A percentile compares a stretch with the other conserved stretches of the same genome.
Evolutionary conservation across 2,113 vertebrate genomes (phyloP).

Genomic region (Lucifuga dentata): DNA sequence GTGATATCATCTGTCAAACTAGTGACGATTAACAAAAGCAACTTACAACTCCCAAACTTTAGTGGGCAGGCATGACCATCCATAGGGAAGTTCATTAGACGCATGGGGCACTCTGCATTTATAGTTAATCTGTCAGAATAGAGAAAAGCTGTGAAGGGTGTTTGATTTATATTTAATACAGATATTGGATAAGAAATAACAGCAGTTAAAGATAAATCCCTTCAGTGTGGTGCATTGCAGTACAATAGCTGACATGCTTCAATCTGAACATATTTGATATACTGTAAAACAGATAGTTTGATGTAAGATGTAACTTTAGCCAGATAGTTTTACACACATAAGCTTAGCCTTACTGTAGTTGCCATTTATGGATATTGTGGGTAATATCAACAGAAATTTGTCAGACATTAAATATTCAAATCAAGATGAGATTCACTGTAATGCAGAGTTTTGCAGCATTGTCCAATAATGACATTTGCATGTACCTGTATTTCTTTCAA

Average conservation of each 20-base stretch:
- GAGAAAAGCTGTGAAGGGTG: constrained; percentile 30
- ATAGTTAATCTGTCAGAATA: constrained; percentile 84
- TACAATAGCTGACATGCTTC: neutral
- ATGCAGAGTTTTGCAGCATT: too few species aligned
- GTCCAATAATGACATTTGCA: too few species aligned
- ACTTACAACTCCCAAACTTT: constrained; percentile 89
- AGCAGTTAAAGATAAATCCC: constrained; percentile 11
- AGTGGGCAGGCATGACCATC: constrained; percentile 87
- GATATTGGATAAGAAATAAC: constrained; percentile 14
- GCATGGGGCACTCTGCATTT: constrained; percentile 88
- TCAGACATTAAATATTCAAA: too few species aligned
- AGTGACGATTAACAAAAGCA: constrained; percentile 34
- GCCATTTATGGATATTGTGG: too few species aligned
- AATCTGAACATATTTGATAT: too few species aligned
- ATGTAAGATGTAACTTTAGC: neutral
- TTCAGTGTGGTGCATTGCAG: neutral
- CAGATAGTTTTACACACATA: too few species aligned
- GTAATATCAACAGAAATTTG: too few species aligned
- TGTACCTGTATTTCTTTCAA: too few species aligned
- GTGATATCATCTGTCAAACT: constrained; percentile 55
- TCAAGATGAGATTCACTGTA: too few species aligned
- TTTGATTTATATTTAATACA: constrained; percentile 52
- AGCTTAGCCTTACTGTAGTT: too few species aligned
- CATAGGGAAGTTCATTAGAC: constrained; percentile 89
- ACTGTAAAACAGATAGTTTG: neutral